These are phyloP conservation scores for Meiosimyza decipiens DNA, from an alignment of 2,888 invertebrate species.

Conservation along the genomic window DNA sequence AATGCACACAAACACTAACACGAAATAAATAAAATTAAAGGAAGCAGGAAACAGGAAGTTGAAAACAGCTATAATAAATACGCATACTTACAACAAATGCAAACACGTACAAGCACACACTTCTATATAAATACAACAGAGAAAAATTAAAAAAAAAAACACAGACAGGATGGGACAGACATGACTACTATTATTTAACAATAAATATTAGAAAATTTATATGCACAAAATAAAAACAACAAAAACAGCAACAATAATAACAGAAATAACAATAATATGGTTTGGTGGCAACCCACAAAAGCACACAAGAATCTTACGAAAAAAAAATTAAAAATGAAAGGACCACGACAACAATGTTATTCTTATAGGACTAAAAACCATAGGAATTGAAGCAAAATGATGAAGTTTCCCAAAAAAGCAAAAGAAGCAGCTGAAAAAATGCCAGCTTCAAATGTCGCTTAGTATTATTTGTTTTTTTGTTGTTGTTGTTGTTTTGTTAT, in stretches of 20 bases:
- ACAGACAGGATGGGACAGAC: constrained; percentile 1
- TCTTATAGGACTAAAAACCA: no score
- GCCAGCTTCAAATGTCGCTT: constrained; percentile 3
- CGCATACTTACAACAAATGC: neutral
- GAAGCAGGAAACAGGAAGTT: constrained; percentile 18
- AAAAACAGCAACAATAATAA: constrained; percentile 18
- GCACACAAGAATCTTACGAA: neutral
- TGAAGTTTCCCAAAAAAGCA: neutral
- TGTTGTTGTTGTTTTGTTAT: neutral
- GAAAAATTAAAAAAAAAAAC: neutral
- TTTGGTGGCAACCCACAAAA: constrained; percentile 11
- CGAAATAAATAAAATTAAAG: constrained; percentile 7
- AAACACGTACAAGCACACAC: neutral
- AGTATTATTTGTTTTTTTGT: constrained; percentile 2
- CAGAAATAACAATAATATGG: constrained; percentile 7
- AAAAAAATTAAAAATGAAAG: neutral
- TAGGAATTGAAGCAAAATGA: no score
- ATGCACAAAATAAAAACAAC: constrained; percentile 5
- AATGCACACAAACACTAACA: neutral
- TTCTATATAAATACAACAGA: neutral
- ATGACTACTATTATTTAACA: constrained; percentile 30
- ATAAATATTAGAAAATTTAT: constrained; percentile 36
- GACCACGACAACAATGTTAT: neutral
- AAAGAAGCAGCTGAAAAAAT: neutral
- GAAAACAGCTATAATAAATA: constrained; percentile 13